Conservation (phyloP, 2,113 vertebrate genomes). For the Tichodroma muraria region DNA sequence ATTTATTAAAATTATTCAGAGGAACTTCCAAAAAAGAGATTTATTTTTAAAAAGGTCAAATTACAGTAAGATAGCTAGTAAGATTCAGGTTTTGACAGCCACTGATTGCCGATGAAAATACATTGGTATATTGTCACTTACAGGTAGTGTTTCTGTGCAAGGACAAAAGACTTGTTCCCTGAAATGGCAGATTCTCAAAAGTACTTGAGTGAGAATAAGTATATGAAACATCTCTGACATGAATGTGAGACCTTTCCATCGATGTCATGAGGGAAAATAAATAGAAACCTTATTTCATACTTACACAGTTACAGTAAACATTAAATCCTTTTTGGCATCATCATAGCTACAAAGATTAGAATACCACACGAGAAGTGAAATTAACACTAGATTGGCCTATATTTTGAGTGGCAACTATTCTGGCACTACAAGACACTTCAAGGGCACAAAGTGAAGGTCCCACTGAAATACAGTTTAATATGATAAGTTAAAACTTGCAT, state of each 20-base stretch:
- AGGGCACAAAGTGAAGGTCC: background rate
- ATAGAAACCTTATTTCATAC: background rate
- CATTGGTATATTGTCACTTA: background rate
- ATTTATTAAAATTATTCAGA: background rate
- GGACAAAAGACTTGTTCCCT: background rate
- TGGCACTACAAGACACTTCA: background rate
- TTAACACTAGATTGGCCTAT: rapidly evolving
- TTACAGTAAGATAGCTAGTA: background rate
- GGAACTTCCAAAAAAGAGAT: rapidly evolving
- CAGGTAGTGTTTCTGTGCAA: background rate
- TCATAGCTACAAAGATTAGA: background rate
- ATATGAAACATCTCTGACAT: background rate
- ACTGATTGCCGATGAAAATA: background rate
- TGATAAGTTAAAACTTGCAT: background rate
- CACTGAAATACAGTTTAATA: background rate
- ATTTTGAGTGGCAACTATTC: background rate
- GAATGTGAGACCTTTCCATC: background rate
- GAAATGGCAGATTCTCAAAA: background rate
- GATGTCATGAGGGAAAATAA: background rate
- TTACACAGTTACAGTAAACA: background rate
- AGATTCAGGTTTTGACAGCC: background rate
- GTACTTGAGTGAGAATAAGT: background rate
- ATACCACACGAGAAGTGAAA: background rate
- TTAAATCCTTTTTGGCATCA: background rate
- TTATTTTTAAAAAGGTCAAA: background rate